Evolutionary conservation across 2,888 invertebrate genomes (phyloP), one percentile per base, ranked within the genome.

Genomic region (Aquatica leii): DNA sequence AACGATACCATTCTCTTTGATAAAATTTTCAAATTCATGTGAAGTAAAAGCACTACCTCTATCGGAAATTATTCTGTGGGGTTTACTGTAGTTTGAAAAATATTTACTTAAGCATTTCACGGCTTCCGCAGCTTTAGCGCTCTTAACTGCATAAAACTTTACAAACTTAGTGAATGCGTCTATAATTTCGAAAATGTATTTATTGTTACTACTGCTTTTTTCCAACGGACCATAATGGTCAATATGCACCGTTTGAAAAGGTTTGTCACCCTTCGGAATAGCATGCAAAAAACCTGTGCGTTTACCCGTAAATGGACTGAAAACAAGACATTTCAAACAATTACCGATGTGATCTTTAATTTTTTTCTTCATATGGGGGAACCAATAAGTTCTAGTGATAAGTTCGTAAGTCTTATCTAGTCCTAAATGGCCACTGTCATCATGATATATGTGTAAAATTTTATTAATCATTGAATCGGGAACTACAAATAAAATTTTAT

Each of bases 351-450:
- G 71, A 18, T 59, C 52, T 60, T 67, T 71, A 6, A 69, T 64
- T n/a, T n/a, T n/a, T n/a, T n/a, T n/a, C n/a, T n/a, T n/a, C n/a
- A n/a, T n/a, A n/a, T n/a, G n/a, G n/a, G n/a, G n/a, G n/a, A n/a
- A n/a, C 74, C 76, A 78, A 69, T 76, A 78, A 15, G 61, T 63
- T 57, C n/a, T n/a, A n/a, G n/a, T n/a, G n/a, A 57, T 56, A 35
- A 20, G 64, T 52, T 75, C 66, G 20, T 68, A 57, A 34, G 69
- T 71, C 68, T 77, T 77, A 1, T 76, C 75, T 12, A 72, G 56
- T 1, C 75, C 76, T 41, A 75, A 49, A 63, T 78, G 78, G 58
- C 74, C 73, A 14, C 71, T 65, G 24, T 69, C 57, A 49, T 77
- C 74, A 65, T 76, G 75, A 40, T 40, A n/a, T n/a, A n/a, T n/a